phyloP scores from a whole-genome alignment of 2,797 vertebrate genomes.

The Lutjanus argentimaculatus region DNA sequence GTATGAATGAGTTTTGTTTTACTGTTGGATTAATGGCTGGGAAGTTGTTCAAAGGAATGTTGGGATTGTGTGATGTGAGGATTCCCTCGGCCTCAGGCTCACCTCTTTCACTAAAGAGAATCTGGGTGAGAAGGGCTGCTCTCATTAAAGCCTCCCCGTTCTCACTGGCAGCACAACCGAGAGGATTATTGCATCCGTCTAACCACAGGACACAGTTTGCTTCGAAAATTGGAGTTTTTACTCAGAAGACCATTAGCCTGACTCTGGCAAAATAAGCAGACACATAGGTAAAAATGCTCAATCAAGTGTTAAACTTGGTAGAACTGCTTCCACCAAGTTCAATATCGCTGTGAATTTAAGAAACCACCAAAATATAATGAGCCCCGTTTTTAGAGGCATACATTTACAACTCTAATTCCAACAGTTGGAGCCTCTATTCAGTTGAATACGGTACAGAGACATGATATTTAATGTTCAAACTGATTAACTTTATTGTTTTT shows the following conservation, averaged over 20 bases:
- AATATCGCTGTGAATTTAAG: constrained; percentile 13
- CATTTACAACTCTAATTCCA: neutral
- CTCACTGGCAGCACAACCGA: constrained; percentile 39
- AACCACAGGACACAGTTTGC: constrained; percentile 5
- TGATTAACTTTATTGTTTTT: too few relatives aligned
- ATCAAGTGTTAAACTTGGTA: neutral
- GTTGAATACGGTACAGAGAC: too few relatives aligned
- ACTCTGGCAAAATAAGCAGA: constrained; percentile 14
- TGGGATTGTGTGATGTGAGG: constrained; percentile 59
- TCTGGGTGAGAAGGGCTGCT: constrained; percentile 31
- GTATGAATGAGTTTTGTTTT: constrained; percentile 57
- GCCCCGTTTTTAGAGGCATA: neutral
- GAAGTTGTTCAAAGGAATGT: constrained; percentile 41
- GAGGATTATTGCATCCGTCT: constrained; percentile 28
- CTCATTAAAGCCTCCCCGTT: constrained; percentile 49
- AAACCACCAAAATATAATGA: constrained; percentile 17
- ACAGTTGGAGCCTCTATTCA: too few relatives aligned
- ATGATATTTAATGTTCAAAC: too few relatives aligned
- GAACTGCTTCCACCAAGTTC: constrained; percentile 7
- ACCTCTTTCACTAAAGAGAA: constrained; percentile 55
- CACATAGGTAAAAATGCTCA: constrained; percentile 4
- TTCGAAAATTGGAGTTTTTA: constrained; percentile 32
- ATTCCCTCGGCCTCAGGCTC: constrained; percentile 67
- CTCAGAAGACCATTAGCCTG: constrained; percentile 5
- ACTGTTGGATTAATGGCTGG: constrained; percentile 53